These are phyloP conservation scores for Cygnus olor DNA, from an alignment of 2,797 vertebrate genomes.

Conservation along the genomic window DNA sequence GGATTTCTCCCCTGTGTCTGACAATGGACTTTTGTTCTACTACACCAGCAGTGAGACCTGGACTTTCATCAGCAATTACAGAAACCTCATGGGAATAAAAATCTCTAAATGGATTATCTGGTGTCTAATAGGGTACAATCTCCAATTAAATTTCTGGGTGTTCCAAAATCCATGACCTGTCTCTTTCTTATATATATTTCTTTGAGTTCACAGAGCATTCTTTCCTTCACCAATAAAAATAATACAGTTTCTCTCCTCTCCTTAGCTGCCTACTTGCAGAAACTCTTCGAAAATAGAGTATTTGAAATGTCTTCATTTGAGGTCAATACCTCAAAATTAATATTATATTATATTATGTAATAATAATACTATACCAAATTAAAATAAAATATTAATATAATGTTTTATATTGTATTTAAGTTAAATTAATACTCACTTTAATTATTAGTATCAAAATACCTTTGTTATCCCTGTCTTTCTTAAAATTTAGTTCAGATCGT, in stretches of 20 bases:
- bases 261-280: neutral
- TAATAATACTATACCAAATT: neutral
- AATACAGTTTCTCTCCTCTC: neutral
- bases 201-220: neutral
- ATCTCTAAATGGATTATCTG: neutral
- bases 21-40: neutral
- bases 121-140: neutral
- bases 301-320: neutral
- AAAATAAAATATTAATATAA: neutral
- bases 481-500: neutral
- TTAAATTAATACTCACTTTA: neutral
- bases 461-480: neutral
- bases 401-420: too few relatives aligned
- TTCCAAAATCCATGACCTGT: neutral
- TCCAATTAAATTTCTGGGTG: neutral
- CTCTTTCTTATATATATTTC: rapidly evolving
- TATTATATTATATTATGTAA: neutral
- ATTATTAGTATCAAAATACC: too few relatives aligned
- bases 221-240: neutral
- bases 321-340: neutral
- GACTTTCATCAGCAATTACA: neutral
- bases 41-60: neutral
- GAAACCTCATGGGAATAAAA: neutral
- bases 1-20: neutral
- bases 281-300: neutral